A percentile compares a stretch with the other conserved stretches of the same genome.
Conservation (phyloP, 2,113 vertebrate species). For the Oryzias woworae region DNA sequence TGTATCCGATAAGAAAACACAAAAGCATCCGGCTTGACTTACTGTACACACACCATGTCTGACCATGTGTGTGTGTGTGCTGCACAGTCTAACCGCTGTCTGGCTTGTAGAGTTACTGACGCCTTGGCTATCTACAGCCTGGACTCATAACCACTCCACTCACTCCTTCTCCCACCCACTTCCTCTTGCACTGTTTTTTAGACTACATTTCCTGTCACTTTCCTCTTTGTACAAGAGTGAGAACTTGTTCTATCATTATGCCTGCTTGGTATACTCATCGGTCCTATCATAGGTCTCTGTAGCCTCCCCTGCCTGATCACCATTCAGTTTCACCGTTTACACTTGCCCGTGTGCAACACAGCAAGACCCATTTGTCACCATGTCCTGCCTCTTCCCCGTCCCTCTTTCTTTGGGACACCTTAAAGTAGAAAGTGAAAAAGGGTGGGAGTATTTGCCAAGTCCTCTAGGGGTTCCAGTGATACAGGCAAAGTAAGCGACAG, state of each 20-base stretch:
- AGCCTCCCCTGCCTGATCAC: background rate
- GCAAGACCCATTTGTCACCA: slow-evolving; percentile 21
- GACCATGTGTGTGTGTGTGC: background rate
- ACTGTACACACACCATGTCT: slow-evolving; percentile 21
- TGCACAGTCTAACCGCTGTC: slow-evolving; percentile 45
- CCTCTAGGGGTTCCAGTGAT: slow-evolving; percentile 51
- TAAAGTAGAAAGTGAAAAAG: slow-evolving; percentile 15
- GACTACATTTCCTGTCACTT: slow-evolving; percentile 11
- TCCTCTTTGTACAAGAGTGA: background rate
- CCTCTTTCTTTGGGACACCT: background rate
- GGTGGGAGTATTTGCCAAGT: slow-evolving; percentile 54
- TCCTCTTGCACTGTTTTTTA: slow-evolving; percentile 28
- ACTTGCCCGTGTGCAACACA: background rate
- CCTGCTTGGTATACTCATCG: background rate
- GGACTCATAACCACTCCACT: slow-evolving; percentile 26
- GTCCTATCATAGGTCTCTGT: background rate
- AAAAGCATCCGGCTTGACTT: slow-evolving; percentile 42
- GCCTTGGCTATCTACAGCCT: slow-evolving; percentile 63
- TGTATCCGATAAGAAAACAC: slow-evolving; percentile 44
- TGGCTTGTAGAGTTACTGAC: slow-evolving; percentile 53
- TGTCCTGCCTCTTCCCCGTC: background rate
- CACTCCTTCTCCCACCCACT: slow-evolving; percentile 23
- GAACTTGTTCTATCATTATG: background rate
- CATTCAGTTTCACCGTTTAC: slow-evolving; percentile 1
- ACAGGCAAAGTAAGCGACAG: slow-evolving; percentile 63